phyloP scores from a whole-genome alignment of 1,140 invertebrate species.

The Brachionus manjavacas region DNA sequence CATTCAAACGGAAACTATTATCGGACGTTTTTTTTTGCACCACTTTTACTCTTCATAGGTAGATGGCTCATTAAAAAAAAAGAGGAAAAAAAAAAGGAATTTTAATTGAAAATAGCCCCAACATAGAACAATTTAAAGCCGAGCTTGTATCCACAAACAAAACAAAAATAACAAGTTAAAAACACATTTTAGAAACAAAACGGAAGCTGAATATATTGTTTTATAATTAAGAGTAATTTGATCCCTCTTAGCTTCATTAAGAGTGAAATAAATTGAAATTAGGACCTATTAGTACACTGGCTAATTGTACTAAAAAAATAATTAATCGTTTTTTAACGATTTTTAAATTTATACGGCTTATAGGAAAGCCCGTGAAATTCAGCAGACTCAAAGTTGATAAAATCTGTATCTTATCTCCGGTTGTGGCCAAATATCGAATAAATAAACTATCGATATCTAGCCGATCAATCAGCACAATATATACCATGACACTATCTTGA shows the following conservation, averaged over 20 bases:
- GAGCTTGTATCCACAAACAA: slow-evolving; percentile 21
- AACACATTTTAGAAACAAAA: slow-evolving; percentile 17
- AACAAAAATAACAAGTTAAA: slow-evolving; percentile 24
- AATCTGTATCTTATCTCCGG: slow-evolving; percentile 33
- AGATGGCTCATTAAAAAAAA: background rate
- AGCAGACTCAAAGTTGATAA: slow-evolving; percentile 9
- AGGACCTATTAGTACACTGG: background rate
- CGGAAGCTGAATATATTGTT: slow-evolving; percentile 28
- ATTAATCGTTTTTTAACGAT: slow-evolving; percentile 36
- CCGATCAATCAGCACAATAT: slow-evolving; percentile 7
- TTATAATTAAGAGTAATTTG: slow-evolving; percentile 41
- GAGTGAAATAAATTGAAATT: background rate
- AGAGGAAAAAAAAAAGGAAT: slow-evolving; percentile 10
- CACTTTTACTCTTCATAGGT: background rate
- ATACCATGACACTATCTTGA: slow-evolving; percentile 8
- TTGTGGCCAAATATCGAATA: background rate
- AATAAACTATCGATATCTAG: slow-evolving; percentile 24
- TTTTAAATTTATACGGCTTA: background rate
- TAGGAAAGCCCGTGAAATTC: background rate
- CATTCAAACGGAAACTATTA: slow-evolving; percentile 23
- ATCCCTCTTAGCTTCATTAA: background rate
- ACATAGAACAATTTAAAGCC: background rate
- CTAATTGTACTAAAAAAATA: slow-evolving; percentile 21
- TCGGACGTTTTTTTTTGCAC: background rate
- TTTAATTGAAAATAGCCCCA: slow-evolving; percentile 33